Percentiles rank a stretch among this genome's conserved stretches.
phyloP scores from a whole-genome alignment of 2,888 invertebrate genomes.

The Arrhopalites spinosus region DNA sequence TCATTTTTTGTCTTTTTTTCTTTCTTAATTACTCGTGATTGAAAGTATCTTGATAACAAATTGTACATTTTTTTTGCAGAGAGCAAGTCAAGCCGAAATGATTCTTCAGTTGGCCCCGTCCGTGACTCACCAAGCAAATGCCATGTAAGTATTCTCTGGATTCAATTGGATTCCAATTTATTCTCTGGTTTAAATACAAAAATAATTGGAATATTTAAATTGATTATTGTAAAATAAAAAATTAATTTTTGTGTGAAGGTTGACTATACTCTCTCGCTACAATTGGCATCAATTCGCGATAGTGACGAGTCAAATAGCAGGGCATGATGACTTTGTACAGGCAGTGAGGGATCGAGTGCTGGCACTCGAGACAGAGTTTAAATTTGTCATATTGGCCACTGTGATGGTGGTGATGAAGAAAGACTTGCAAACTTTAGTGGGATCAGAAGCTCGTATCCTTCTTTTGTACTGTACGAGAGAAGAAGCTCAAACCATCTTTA shows the following conservation, averaged over 20 bases:
- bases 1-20: no score
- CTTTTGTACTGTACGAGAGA: conserved; percentile 86
- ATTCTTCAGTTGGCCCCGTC: conserved; percentile 94
- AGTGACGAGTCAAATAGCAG: conserved; percentile 90
- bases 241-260: conserved; percentile 65
- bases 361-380: conserved; percentile 72
- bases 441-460: conserved; percentile 90
- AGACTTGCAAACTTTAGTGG: conserved; percentile 80
- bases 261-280: conserved; percentile 91
- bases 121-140: conserved; percentile 93
- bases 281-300: conserved; percentile 96
- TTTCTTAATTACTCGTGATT: no score
- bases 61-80: conserved; percentile 26
- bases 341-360: conserved; percentile 87
- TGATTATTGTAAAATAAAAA: no score
- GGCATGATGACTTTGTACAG: conserved; percentile 94
- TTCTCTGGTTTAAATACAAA: no score
- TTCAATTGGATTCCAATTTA: no score
- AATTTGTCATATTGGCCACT: conserved; percentile 66
- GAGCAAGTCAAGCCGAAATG: conserved; percentile 73
- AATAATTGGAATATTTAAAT: no score
- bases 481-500: conserved; percentile 82
- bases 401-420: conserved; percentile 76
- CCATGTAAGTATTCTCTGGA: conserved; percentile 73
- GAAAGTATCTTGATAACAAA: no score